phyloP scores from a whole-genome alignment of 2,113 vertebrate species.

The Ptilonorhynchus violaceus region DNA sequence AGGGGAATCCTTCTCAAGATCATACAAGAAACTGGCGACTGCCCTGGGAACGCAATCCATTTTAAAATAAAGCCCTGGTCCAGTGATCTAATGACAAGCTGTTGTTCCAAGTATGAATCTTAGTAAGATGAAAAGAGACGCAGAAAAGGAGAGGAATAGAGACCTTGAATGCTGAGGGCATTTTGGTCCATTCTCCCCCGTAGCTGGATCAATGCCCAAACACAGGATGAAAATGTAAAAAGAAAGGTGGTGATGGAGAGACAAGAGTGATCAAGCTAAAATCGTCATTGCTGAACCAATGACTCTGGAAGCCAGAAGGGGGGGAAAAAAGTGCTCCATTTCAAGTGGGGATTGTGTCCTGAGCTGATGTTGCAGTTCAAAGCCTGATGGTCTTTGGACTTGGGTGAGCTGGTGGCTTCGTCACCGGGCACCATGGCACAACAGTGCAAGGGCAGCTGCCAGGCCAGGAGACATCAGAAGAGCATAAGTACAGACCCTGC shows the following conservation, averaged over 20 bases:
- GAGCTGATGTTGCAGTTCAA: neutral
- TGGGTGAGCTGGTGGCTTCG: neutral
- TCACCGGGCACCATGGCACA: rapidly evolving
- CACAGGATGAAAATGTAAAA: neutral
- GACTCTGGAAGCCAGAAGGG: neutral
- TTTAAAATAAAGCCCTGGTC: neutral
- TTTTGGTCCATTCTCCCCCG: rapidly evolving
- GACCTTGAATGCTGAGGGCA: neutral
- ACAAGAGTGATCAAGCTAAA: neutral
- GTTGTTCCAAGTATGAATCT: neutral
- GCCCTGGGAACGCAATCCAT: neutral
- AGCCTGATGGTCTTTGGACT: neutral
- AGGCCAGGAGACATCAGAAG: neutral
- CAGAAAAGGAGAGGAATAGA: neutral
- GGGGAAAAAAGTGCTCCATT: neutral
- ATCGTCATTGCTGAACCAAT: neutral
- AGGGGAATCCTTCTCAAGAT: neutral
- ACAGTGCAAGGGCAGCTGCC: neutral
- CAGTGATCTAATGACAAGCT: neutral
- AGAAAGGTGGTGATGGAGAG: neutral
- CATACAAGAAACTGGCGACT: neutral
- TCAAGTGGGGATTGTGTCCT: neutral
- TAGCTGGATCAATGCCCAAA: neutral
- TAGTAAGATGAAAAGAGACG: neutral
- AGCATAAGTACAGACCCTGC: neutral